These are phyloP conservation scores for Rhagophthalmus giganteus DNA, from an alignment of 2,888 invertebrate species.

Conservation along the genomic window DNA sequence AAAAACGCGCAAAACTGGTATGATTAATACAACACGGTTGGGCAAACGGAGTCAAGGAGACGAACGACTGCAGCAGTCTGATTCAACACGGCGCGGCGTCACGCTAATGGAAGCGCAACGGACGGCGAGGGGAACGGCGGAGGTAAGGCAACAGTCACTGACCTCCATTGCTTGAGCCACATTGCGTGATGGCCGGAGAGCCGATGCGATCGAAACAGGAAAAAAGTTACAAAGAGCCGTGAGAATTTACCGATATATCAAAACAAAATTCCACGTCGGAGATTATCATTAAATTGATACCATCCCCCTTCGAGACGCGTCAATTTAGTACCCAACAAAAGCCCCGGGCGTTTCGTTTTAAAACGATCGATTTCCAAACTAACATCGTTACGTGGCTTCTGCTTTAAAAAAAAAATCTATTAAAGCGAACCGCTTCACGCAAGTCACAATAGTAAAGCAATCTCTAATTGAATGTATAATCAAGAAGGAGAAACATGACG, in stretches of 20 bases:
- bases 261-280: conserved; percentile 8
- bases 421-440: too few relatives aligned
- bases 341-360: too few relatives aligned
- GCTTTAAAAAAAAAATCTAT: too few relatives aligned
- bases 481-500: too few relatives aligned
- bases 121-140: conserved; percentile 33
- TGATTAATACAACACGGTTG: conserved; percentile 33
- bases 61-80: conserved; percentile 41
- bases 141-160: conserved; percentile 46
- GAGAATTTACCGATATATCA: conserved; percentile 20
- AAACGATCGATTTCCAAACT: too few relatives aligned
- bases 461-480: too few relatives aligned
- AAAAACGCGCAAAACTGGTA: conserved; percentile 23
- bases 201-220: conserved; percentile 27
- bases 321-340: too few relatives aligned
- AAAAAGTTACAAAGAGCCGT: conserved; percentile 24
- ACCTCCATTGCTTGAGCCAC: conserved; percentile 47
- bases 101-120: conserved; percentile 38
- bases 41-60: conserved; percentile 40
- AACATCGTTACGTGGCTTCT: too few relatives aligned
- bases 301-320: too few relatives aligned
- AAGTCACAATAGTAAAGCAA: too few relatives aligned
- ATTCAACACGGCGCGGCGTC: conserved; percentile 41
- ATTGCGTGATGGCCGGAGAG: conserved; percentile 43
- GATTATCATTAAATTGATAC: too few relatives aligned